A percentile compares a stretch with the other conserved stretches of the same genome.
Conservation (phyloP, 2,113 vertebrate genomes). For the Epinephelus cyanopodus region DNA sequence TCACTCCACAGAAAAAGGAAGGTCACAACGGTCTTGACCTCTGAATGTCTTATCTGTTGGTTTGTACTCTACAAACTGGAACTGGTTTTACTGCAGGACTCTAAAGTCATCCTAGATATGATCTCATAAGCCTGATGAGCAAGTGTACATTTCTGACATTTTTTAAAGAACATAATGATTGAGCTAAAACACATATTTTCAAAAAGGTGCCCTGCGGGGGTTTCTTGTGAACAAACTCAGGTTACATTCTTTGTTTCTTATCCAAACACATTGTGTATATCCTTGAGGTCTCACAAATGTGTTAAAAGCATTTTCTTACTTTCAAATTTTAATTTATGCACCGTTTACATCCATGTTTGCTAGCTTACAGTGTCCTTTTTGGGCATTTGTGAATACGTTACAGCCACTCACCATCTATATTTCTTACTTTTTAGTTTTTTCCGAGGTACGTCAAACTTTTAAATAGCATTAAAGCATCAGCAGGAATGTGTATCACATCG, state of each 20-base stretch:
- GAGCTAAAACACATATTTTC: neutral
- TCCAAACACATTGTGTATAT: neutral
- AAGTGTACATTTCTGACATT: neutral
- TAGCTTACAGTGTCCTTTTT: neutral
- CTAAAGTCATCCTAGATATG: neutral
- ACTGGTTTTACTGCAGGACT: neutral
- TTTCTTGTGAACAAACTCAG: neutral
- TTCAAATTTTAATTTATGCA: neutral
- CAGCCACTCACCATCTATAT: neutral
- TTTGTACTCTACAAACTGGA: neutral
- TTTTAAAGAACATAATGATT: neutral
- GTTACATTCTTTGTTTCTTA: neutral
- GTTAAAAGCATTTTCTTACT: neutral
- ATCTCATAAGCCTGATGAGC: neutral
- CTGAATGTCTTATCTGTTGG: neutral
- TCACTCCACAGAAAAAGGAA: constrained; percentile 8
- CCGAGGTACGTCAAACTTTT: neutral
- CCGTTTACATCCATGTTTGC: neutral
- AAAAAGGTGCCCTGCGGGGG: neutral
- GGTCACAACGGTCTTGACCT: neutral
- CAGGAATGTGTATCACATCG: neutral
- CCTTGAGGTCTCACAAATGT: neutral
- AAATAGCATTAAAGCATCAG: neutral
- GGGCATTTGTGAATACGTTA: neutral
- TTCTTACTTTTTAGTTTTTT: neutral